Evolutionary conservation across 2,797 vertebrate species (phyloP), one percentile per base, ranked within the genome.

Genomic region (Cottoperca gobio): DNA sequence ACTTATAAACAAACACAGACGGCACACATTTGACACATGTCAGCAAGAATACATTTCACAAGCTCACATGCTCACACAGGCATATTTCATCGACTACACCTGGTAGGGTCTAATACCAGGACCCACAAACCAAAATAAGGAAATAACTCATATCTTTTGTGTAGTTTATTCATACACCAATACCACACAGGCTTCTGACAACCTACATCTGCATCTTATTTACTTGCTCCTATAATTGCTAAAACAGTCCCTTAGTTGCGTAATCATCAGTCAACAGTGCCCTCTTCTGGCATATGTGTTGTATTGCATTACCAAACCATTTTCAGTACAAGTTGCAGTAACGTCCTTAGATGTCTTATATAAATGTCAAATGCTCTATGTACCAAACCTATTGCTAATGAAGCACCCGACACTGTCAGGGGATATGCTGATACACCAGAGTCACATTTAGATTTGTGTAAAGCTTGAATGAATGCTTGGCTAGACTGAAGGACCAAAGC

Each of bases 271-370:
- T 75, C 73, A 88, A 79, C 70, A 84, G 71, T 59, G 83, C 79
- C 85, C 78, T 82, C 89, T 85, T 58, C 54, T 91, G 90, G 64
- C 6, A 2, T 12, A 37, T 11, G 4, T 3, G 0, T 43, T 3
- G 23, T 19, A 85, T 62, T 80, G 55, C 86, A 46, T 58, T 9
- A 61, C 1, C 1, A 49, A 55, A 57, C 6, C 4, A 12, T 35
- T 69, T 48, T 37, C 6, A 19, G 2, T 12, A 1, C 2, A 40
- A 58, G 33, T 21, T 23, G 28, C 3, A 40, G n/a, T 43, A 23
- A 17, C 5, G 23, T 50, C 8, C 4, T 40, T 16, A 1, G 53
- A 3, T n/a, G 6, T 31, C 0, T 35, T 19, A 13, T 11, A 8
- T 43, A 13, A 31, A 23, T 49, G 19, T 19, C 16, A 49, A 23